phyloP scores from a whole-genome alignment of 2,888 invertebrate genomes.

The Nephrotoma guestfalica region DNA sequence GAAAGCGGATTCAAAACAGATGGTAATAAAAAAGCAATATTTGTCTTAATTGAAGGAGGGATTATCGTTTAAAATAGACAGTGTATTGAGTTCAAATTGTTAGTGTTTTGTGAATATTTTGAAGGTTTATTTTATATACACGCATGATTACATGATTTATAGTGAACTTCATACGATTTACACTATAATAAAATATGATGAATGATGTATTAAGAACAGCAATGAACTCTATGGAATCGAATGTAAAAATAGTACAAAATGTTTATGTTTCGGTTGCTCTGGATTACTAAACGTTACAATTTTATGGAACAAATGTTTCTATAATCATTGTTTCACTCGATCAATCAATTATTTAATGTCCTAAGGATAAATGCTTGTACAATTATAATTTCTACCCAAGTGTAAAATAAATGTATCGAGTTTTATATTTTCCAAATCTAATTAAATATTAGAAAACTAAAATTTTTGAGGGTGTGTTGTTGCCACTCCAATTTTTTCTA shows the following conservation, averaged over 20 bases:
- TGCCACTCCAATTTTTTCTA: background rate
- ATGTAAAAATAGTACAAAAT: no score
- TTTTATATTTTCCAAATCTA: background rate
- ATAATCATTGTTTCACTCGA: background rate
- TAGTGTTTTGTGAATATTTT: background rate
- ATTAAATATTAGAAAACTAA: background rate
- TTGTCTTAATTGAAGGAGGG: background rate
- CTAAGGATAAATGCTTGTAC: background rate
- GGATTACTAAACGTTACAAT: no score
- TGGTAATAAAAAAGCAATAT: background rate
- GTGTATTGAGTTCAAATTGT: background rate
- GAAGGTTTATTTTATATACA: background rate
- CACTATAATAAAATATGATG: background rate
- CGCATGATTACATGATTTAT: background rate
- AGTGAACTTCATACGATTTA: background rate
- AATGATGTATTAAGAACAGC: background rate
- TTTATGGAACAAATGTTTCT: background rate
- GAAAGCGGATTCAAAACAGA: background rate
- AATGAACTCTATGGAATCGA: no score
- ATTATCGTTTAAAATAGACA: background rate
- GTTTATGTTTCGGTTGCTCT: no score
- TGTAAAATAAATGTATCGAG: background rate
- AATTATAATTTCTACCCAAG: background rate
- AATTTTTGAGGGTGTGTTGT: background rate
- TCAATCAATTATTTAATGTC: background rate